Conservation (phyloP, 2,888 invertebrate genomes). For the Hirtodrosophila cameraria region DNA sequence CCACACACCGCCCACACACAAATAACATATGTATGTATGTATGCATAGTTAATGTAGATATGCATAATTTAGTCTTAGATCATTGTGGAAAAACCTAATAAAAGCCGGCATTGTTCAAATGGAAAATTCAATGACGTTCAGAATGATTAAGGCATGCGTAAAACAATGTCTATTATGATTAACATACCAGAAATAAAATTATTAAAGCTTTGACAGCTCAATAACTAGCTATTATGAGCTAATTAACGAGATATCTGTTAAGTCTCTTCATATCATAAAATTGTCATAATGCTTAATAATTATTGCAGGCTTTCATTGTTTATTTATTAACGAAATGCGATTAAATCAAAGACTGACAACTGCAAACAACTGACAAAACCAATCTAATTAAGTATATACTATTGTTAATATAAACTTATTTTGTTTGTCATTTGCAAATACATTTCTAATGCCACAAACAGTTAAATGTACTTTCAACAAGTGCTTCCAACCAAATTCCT, state of each 20-base stretch:
- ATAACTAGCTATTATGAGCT: background rate
- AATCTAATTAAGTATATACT: background rate
- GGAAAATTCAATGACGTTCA: constrained; percentile 25
- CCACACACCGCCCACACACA: too few species aligned
- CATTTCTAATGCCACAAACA: constrained; percentile 14
- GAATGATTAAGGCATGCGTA: background rate
- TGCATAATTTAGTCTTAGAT: background rate
- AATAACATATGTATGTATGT: background rate
- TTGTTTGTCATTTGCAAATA: background rate
- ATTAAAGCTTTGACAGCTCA: background rate
- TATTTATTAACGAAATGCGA: too few species aligned
- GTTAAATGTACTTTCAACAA: constrained; percentile 16
- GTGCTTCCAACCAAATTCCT: constrained; percentile 18
- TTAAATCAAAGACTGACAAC: too few species aligned
- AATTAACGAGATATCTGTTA: constrained; percentile 9
- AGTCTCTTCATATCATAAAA: background rate
- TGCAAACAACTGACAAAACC: background rate
- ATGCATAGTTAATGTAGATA: constrained; percentile 4
- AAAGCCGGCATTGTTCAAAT: background rate
- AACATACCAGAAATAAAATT: constrained; percentile 6
- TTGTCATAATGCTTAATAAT: background rate
- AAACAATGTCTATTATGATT: constrained; percentile 11
- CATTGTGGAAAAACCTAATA: constrained; percentile 12
- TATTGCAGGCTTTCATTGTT: background rate
- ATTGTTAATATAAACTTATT: background rate